These are phyloP conservation scores for Indicator indicator DNA, from an alignment of 2,113 vertebrate genomes.

Conservation along the genomic window DNA sequence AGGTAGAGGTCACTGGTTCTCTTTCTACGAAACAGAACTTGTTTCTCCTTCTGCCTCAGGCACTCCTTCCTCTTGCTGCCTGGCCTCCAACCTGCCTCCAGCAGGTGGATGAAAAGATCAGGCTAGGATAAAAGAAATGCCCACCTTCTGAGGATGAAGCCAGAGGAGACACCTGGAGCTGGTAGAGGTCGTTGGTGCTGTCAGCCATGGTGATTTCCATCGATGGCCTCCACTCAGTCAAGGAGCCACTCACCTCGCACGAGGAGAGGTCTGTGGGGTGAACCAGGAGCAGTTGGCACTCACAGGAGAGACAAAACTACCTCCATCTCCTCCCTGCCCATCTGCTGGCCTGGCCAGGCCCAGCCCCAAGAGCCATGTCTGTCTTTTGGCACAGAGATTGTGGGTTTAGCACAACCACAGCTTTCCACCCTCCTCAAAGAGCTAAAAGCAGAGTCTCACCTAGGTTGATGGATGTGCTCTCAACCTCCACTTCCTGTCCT, in stretches of 20 bases:
- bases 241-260: constrained; percentile 48
- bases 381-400: not conserved
- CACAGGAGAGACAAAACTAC: not conserved
- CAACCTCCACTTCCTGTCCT: constrained; percentile 82
- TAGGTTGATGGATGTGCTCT: constrained; percentile 73
- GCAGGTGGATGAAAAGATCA: not conserved
- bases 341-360: fast-evolving
- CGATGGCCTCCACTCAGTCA: constrained; percentile 52
- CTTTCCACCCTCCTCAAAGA: not conserved
- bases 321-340: not conserved
- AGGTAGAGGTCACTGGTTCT: not conserved
- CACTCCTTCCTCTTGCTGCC: not conserved
- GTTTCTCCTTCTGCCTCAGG: not conserved
- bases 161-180: constrained; percentile 80
- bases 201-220: constrained; percentile 73
- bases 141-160: constrained; percentile 75
- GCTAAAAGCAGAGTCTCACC: constrained; percentile 69
- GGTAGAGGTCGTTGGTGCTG: constrained; percentile 80
- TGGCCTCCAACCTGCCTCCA: not conserved
- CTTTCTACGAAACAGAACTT: not conserved
- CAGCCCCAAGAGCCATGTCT: not conserved
- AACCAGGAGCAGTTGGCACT: not conserved
- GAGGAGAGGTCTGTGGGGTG: constrained; percentile 60
- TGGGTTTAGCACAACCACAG: not conserved
- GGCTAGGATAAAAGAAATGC: not conserved